phyloP scores from a whole-genome alignment of 1,140 invertebrate species.

The Drepana arcuata region DNA sequence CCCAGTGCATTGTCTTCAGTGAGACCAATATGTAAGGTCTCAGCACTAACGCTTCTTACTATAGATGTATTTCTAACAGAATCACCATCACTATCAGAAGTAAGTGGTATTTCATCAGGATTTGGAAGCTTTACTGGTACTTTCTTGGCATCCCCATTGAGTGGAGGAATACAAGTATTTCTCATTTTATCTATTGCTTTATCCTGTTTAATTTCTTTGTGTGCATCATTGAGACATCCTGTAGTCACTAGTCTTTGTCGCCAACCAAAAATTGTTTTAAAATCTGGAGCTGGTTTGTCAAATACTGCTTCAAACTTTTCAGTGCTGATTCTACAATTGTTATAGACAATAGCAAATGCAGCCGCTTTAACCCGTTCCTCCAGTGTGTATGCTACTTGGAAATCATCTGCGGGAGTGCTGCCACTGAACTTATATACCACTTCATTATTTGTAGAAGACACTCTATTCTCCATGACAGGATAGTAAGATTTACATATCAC shows the following conservation, averaged over 20 bases:
- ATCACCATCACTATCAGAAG: slow-evolving; percentile 49
- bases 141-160: too few relatives aligned
- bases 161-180: too few relatives aligned
- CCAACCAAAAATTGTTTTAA: slow-evolving; percentile 66
- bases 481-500: slow-evolving; percentile 30
- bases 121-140: slow-evolving; percentile 31
- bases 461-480: slow-evolving; percentile 65
- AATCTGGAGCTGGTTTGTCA: slow-evolving; percentile 67
- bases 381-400: slow-evolving; percentile 58
- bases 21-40: slow-evolving; percentile 33
- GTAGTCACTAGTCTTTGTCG: slow-evolving; percentile 53
- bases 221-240: slow-evolving; percentile 61
- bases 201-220: too few relatives aligned
- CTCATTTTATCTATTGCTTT: too few relatives aligned
- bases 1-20: slow-evolving; percentile 20
- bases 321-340: slow-evolving; percentile 59
- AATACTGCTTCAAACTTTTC: slow-evolving; percentile 56
- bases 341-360: slow-evolving; percentile 61
- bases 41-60: slow-evolving; percentile 45
- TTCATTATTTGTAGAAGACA: slow-evolving; percentile 62
- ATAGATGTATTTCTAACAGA: slow-evolving; percentile 14
- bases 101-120: slow-evolving; percentile 55
- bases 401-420: slow-evolving; percentile 37
- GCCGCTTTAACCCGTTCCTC: slow-evolving; percentile 59
- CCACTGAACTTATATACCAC: slow-evolving; percentile 55